These are phyloP conservation scores for Peromyscus eremicus DNA, from an alignment of 2,797 vertebrate genomes.

Conservation along the genomic window DNA sequence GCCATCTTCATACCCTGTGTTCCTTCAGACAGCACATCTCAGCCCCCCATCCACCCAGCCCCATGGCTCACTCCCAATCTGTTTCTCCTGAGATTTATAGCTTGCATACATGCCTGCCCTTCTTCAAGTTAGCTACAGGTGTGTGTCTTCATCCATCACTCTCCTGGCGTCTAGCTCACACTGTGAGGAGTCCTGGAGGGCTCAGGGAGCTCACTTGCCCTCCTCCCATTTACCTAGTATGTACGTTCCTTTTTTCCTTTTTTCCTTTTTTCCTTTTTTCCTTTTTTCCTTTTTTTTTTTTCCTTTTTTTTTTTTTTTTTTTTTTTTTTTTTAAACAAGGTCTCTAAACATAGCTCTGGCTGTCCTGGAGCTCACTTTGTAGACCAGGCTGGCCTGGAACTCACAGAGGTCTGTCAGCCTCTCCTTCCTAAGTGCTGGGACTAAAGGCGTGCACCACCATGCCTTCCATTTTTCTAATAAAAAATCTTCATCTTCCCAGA, in stretches of 20 bases:
- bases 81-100: constrained; percentile 23
- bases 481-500: neutral
- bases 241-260: neutral
- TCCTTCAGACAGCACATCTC: constrained; percentile 28
- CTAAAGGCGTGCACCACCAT: neutral
- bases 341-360: neutral
- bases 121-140: neutral
- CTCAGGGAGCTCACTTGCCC: accelerated
- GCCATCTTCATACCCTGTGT: neutral
- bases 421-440: neutral
- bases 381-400: neutral
- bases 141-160: accelerated
- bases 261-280: neutral
- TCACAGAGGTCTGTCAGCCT: neutral
- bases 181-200: neutral
- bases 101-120: neutral
- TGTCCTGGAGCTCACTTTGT: neutral
- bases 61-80: neutral
- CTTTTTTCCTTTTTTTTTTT: neutral
- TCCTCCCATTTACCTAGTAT: neutral
- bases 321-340: neutral
- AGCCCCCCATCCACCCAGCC: neutral
- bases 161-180: neutral
- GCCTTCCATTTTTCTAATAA: neutral
- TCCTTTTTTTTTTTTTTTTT: neutral